Evolutionary conservation across 2,888 invertebrate species (phyloP), one percentile per base, ranked within the genome.

Genomic region (Habrosyne pyritoides): DNA sequence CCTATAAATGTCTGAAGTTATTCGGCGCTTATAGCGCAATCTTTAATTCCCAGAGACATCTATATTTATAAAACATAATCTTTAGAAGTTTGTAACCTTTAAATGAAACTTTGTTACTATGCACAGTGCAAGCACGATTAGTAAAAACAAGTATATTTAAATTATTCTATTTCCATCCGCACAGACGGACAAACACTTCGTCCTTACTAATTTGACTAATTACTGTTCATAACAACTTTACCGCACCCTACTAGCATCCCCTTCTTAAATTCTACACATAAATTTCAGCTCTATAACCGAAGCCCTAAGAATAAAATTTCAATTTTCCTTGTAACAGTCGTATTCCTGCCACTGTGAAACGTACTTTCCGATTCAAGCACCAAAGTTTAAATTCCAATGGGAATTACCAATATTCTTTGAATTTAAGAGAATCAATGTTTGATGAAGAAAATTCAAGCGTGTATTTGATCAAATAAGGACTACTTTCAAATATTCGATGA

Each of bases 131-230:
- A n/a, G 4, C 3, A n/a, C 18, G 12, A 8, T 1, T 42, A 6
- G 0, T 42, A 0, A 18, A 42, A 26, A 49, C 10, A 49, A 28
- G 18, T 28, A 26, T 10, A 28, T 18, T 49, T 14, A n/a, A 33
- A 51, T 56, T 59, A 59, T 67, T 47, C 54, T 51, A 52, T 47
- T 56, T 12, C 50, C 47, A 53, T 36, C 54, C 46, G 56, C 58
- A 61, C 57, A 64, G 64, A 63, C 59, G 64, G 62, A 52, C 60
- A 65, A 71, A 73, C 69, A 75, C 79, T 67, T 68, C 64, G 61
- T 78, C 77, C 75, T 67, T 63, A 73, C 79, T 87, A 86, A 89
- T 87, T 87, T 84, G 77, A 83, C 87, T 88, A 89, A 90, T 89
- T 88, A 85, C 83, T 72, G 62, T 57, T 62, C 70, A 75, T 81